Evolutionary conservation across 30 jellyfish, hydroid and myxozoan genomes (phyloP).

Genomic region (Morbakka virulenta): DNA sequence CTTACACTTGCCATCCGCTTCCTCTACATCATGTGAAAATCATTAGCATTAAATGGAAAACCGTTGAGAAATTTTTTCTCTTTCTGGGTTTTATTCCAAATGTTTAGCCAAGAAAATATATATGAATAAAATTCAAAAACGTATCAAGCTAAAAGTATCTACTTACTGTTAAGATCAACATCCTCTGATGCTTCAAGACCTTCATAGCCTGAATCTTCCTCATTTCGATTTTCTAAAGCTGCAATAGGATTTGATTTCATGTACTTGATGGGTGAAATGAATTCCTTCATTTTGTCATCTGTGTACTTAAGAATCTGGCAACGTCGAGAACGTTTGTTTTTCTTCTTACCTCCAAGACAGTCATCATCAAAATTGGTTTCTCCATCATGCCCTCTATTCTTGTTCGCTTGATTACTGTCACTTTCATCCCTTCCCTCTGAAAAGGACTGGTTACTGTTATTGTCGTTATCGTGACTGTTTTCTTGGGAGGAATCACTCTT

Average conservation of each 20-base stretch:
- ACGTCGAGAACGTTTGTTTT: background rate
- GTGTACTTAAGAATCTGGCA: background rate
- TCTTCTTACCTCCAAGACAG: slow-evolving; percentile 44
- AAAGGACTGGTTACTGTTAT: background rate
- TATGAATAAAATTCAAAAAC: too few relatives aligned
- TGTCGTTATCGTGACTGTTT: background rate
- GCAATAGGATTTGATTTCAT: slow-evolving; percentile 38
- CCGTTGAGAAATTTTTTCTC: too few relatives aligned
- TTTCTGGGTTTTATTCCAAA: too few relatives aligned
- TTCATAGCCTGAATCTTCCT: slow-evolving; percentile 34
- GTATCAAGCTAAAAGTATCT: too few relatives aligned
- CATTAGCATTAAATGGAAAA: too few relatives aligned
- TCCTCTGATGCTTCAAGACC: slow-evolving; percentile 45
- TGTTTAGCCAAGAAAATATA: too few relatives aligned
- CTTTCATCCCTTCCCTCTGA: too few relatives aligned
- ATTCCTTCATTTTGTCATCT: background rate
- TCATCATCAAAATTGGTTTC: slow-evolving; percentile 20
- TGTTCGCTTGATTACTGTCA: slow-evolving; percentile 13
- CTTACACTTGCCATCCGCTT: too few relatives aligned
- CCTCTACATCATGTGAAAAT: too few relatives aligned
- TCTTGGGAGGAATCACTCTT: background rate
- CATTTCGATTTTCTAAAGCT: slow-evolving; percentile 17
- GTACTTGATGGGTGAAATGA: background rate
- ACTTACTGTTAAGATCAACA: slow-evolving; percentile 54
- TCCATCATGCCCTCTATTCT: background rate